Evolutionary conservation across 2,113 vertebrate species (phyloP), one percentile per base, ranked within the genome.

Genomic region (Cebidichthys violaceus): DNA sequence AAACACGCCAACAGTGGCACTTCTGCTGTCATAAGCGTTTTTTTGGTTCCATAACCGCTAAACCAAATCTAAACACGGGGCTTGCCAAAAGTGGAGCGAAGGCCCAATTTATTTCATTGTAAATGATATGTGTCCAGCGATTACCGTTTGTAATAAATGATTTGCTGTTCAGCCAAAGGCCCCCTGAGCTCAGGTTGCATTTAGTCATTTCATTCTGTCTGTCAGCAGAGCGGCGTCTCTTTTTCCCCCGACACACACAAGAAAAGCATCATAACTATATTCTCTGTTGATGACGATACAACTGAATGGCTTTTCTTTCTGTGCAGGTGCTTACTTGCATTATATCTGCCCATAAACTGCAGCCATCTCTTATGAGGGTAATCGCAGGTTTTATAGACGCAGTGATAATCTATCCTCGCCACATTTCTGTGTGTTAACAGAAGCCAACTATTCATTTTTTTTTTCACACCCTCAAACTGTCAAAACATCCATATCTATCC

Each of bases 61-160:
- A 90, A 91, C 81, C 82, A 45, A 75, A 86, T 80, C 64, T 62
- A 71, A 86, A 88, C 54, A 15, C 37, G 7, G 7, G 15, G 64
- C 77, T 79, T 85, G 89, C 85, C 90, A 92, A 89, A 78, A 86
- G 43, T 39, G 33, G 50, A 87, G 85, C 61, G 85, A 88, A 85
- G 62, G 64, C 47, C 33, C 83, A 84, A 84, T 92, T 89, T 82
- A 89, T 92, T 88, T 91, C 24, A 86, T 70, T 90, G 79, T 85
- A 92, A 93, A 91, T 88, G 81, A 86, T 47, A 86, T 62, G 79
- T 89, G 82, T 92, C 86, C 82, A 54, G 60, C 22, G 62, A 91
- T 91, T 93, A 90, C 88, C 59, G 73, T 83, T 75, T 81, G 85
- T 91, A 89, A 94, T 92, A 79, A 90, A 93, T 91, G 84, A 69